A percentile compares a stretch with the other conserved stretches of the same genome.
These are phyloP conservation scores for Gymnodraco acuticeps DNA, from an alignment of 2,797 vertebrate species.

Conservation along the genomic window DNA sequence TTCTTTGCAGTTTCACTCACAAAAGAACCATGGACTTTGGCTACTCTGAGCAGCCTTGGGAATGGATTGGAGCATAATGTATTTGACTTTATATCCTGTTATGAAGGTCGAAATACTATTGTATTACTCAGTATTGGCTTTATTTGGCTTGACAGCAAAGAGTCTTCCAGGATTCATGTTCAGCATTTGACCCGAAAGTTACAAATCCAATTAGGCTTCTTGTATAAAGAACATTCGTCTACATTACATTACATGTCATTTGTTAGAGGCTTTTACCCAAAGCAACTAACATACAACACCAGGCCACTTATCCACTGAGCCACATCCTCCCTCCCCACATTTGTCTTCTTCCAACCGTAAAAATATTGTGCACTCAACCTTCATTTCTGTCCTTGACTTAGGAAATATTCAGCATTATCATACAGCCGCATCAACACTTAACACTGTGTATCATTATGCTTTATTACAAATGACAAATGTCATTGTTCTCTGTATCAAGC, in stretches of 20 bases:
- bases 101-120: too few species aligned
- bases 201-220: not conserved
- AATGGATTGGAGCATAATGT: too few species aligned
- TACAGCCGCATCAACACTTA: conserved; percentile 2
- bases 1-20: too few species aligned
- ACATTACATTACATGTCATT: too few species aligned
- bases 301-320: too few species aligned
- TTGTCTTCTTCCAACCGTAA: not conserved
- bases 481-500: not conserved
- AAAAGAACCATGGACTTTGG: too few species aligned
- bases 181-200: not conserved
- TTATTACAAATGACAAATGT: not conserved
- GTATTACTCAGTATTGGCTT: too few species aligned
- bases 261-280: too few species aligned
- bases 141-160: not conserved
- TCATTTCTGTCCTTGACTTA: not conserved
- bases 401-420: not conserved
- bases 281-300: too few species aligned
- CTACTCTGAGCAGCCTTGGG: too few species aligned
- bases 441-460: not conserved
- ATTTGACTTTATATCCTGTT: too few species aligned
- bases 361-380: not conserved
- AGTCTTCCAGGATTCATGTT: not conserved
- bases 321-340: too few species aligned
- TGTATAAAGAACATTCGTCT: not conserved